phyloP scores from a whole-genome alignment of 2,113 vertebrate species.

The Larimichthys polyactis region DNA sequence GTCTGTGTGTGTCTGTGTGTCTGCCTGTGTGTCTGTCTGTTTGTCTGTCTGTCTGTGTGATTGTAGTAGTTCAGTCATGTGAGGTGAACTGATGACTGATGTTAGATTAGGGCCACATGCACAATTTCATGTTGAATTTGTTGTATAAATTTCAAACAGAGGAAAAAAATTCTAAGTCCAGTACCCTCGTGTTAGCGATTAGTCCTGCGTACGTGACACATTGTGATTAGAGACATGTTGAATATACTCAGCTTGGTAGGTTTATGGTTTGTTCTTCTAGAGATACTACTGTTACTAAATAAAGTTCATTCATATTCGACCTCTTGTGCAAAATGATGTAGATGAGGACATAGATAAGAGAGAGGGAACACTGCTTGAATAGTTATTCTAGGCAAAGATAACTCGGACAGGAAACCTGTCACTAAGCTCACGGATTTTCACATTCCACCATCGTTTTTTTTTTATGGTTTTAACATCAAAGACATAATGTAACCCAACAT shows the following conservation, averaged over 20 bases:
- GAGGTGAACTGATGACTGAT: constrained; percentile 38
- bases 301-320: constrained; percentile 29
- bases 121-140: not conserved
- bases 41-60: constrained; percentile 8
- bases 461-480: not conserved
- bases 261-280: constrained; percentile 30
- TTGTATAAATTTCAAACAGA: not conserved
- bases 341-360: constrained; percentile 28
- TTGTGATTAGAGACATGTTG: not conserved
- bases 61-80: constrained; percentile 61
- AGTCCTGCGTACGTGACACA: not conserved
- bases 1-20: too few relatives aligned
- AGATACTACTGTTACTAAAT: not conserved
- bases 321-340: constrained; percentile 47
- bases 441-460: constrained; percentile 1
- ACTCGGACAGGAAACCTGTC: constrained; percentile 1
- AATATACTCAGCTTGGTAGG: not conserved
- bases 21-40: not conserved
- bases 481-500: not conserved
- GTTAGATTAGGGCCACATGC: constrained; percentile 36
- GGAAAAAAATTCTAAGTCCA: not conserved
- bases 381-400: constrained; percentile 16
- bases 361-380: not conserved
- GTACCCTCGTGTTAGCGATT: not conserved
- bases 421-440: not conserved